Evolutionary conservation across 2,888 invertebrate genomes (phyloP).

Genomic region (Anorthoa munda): DNA sequence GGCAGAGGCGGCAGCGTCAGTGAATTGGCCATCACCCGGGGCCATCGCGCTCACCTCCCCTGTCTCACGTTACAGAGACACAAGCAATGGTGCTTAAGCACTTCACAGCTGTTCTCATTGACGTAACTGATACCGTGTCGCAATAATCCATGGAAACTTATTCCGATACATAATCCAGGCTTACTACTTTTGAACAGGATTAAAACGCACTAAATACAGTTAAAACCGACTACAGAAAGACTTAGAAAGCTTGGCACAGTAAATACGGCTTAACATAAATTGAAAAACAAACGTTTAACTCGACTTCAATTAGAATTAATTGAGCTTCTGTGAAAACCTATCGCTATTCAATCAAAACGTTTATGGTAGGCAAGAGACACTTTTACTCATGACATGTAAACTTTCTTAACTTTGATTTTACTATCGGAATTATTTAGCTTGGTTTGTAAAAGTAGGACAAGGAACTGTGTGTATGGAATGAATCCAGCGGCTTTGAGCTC

Average conservation of each 20-base stretch:
- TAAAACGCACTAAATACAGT: conserved; percentile 8
- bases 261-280: conserved; percentile 16
- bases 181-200: not conserved
- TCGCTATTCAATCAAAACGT: conserved; percentile 22
- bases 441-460: conserved; percentile 38
- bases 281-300: conserved; percentile 22
- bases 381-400: not conserved
- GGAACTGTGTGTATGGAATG: conserved; percentile 25
- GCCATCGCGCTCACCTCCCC: conserved; percentile 81
- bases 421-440: conserved; percentile 9
- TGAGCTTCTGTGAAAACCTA: conserved; percentile 18
- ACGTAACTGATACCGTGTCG: conserved; percentile 34
- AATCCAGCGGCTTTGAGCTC: conserved; percentile 60
- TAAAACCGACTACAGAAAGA: conserved; percentile 6
- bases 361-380: conserved; percentile 36
- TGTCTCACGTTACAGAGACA: conserved; percentile 67
- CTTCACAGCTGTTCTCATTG: conserved; percentile 65
- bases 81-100: conserved; percentile 67
- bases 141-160: conserved; percentile 26
- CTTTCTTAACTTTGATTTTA: conserved; percentile 10
- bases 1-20: conserved; percentile 87
- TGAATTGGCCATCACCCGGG: conserved; percentile 86
- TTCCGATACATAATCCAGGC: conserved; percentile 40
- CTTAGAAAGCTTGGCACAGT: conserved; percentile 39
- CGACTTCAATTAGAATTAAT: conserved; percentile 18